A percentile compares a stretch with the other conserved stretches of the same genome.
Conservation (phyloP, 2,113 vertebrate species). For the Zosterops japonicus region DNA sequence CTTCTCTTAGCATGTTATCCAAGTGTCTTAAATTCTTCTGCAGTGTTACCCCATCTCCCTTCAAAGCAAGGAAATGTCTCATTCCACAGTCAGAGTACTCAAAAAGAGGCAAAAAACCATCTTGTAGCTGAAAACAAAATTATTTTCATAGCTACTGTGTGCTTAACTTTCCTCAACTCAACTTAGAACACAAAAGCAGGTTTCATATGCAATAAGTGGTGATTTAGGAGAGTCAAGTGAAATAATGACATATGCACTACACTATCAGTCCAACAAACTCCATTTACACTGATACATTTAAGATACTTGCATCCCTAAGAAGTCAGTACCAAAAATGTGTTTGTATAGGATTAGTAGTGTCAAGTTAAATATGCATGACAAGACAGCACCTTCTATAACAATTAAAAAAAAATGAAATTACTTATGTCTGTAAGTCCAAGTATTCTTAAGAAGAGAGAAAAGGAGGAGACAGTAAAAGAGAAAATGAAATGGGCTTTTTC, state of each 20-base stretch:
- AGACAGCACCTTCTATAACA: background rate
- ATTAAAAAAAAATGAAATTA: background rate
- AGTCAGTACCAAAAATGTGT: background rate
- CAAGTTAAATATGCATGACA: background rate
- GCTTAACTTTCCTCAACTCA: background rate
- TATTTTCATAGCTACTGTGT: background rate
- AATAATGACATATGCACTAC: background rate
- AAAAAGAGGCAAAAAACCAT: background rate
- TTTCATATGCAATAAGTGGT: background rate
- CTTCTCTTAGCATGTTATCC: background rate
- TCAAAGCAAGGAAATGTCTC: background rate
- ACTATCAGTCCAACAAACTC: background rate
- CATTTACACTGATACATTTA: background rate
- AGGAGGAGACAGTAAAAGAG: background rate
- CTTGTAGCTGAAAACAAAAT: background rate
- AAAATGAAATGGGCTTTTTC: background rate
- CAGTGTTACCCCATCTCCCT: background rate
- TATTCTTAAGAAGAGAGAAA: background rate
- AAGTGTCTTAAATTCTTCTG: background rate
- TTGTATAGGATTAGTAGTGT: background rate
- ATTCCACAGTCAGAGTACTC: background rate
- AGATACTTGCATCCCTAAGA: background rate
- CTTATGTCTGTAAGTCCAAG: background rate
- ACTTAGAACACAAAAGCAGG: background rate
- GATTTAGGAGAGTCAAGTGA: background rate